Conservation (phyloP, 2,113 vertebrate genomes). For the Loxodonta africana region DNA sequence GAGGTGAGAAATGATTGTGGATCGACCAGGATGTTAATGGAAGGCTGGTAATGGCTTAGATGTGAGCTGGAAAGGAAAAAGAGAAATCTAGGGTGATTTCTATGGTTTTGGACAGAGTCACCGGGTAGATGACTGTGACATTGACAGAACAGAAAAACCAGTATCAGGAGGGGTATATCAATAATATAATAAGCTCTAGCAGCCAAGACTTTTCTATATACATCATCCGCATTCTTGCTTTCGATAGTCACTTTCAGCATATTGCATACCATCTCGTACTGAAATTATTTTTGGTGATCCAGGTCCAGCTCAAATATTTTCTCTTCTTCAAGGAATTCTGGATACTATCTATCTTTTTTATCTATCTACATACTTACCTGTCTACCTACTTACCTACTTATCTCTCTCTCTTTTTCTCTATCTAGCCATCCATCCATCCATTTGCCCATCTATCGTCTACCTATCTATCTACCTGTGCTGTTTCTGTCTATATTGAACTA, state of each 20-base stretch:
- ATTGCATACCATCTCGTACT: too few species aligned
- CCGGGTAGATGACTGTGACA: not conserved
- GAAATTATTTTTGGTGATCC: not conserved
- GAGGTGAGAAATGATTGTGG: not conserved
- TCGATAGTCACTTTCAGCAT: not conserved
- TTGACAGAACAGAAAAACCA: not conserved
- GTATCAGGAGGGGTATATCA: not conserved
- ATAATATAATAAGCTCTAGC: not conserved
- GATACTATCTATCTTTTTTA: not conserved
- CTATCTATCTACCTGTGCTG: not conserved
- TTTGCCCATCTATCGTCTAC: not conserved
- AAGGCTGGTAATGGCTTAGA: not conserved
- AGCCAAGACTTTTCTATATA: not conserved
- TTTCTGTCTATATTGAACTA: not conserved
- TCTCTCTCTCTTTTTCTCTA: too few species aligned
- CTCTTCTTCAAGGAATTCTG: not conserved
- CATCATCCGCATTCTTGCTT: not conserved
- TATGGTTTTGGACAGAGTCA: not conserved
- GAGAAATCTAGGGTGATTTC: not conserved
- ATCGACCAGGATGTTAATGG: not conserved
- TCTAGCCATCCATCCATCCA: too few species aligned
- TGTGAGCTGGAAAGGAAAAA: not conserved
- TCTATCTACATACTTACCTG: too few species aligned
- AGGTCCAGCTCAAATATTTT: not conserved
- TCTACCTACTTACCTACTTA: not conserved